These are phyloP conservation scores for Physella acuta DNA, from an alignment of 1,140 invertebrate genomes.

Conservation along the genomic window DNA sequence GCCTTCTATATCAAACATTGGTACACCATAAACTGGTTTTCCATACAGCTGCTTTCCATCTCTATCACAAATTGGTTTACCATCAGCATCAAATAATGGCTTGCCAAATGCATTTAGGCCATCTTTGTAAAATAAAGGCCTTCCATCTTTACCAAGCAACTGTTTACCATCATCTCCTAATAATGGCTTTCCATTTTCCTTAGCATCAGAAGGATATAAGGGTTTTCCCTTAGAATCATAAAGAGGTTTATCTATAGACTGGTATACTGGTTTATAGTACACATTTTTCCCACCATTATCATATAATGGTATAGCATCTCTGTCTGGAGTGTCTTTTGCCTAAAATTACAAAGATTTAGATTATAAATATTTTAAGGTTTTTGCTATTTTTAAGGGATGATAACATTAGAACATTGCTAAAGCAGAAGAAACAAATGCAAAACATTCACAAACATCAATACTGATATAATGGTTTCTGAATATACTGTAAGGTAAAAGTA, in stretches of 20 bases:
- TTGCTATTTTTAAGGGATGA: no score
- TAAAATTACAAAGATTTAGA: no score
- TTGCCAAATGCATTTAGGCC: background rate
- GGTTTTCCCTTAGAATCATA: background rate
- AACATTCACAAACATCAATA: no score
- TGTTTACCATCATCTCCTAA: background rate
- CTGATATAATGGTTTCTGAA: no score
- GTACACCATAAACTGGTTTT: background rate
- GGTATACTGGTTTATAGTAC: background rate
- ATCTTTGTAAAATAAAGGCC: background rate
- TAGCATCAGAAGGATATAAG: background rate
- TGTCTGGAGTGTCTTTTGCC: background rate
- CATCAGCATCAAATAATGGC: background rate
- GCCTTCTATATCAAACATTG: background rate
- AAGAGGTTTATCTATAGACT: background rate
- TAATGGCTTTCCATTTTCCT: background rate
- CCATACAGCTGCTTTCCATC: background rate
- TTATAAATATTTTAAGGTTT: no score
- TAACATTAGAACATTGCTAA: no score
- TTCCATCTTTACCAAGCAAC: background rate
- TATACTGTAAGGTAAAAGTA: no score
- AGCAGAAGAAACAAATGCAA: no score
- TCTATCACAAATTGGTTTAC: background rate
- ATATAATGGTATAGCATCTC: background rate
- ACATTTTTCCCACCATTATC: background rate